Conservation (phyloP, 1,140 invertebrate genomes). For the Calliopsis andreniformis region DNA sequence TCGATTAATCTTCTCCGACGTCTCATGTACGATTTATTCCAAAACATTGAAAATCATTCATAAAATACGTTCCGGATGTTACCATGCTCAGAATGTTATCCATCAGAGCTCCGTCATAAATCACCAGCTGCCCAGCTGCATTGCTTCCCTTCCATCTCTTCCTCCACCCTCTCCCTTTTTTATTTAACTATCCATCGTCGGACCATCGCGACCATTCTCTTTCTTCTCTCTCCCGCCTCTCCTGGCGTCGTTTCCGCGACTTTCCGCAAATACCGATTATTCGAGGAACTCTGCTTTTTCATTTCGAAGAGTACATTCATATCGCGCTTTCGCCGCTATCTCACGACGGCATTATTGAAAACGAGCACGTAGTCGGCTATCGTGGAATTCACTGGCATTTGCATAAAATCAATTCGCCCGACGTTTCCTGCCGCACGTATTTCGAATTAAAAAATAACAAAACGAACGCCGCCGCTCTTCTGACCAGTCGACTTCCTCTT, state of each 20-base stretch:
- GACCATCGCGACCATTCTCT: background rate
- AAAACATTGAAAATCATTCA: background rate
- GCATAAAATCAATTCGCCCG: conserved; percentile 57
- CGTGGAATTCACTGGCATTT: conserved; percentile 25
- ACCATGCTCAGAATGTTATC: background rate
- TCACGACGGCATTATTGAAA: conserved; percentile 45
- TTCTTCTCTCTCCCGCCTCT: background rate
- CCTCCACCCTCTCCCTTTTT: background rate
- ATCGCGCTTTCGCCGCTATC: background rate
- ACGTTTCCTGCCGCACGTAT: conserved; percentile 21
- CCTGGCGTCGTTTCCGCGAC: background rate
- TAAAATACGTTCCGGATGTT: background rate
- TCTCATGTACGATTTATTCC: background rate
- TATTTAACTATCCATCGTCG: background rate
- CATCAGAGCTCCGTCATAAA: background rate
- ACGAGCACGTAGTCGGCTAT: conserved; percentile 11
- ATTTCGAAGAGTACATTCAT: conserved; percentile 16
- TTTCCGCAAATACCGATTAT: conserved; percentile 36
- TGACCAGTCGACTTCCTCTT: background rate
- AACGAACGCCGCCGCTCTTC: background rate
- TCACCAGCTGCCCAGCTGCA: background rate
- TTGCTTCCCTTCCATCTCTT: background rate
- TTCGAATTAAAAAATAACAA: conserved; percentile 53
- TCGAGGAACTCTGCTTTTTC: background rate
- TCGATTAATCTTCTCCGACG: background rate